These are phyloP conservation scores for Chaenogobius annularis DNA, from an alignment of 2,113 vertebrate genomes.

Conservation along the genomic window DNA sequence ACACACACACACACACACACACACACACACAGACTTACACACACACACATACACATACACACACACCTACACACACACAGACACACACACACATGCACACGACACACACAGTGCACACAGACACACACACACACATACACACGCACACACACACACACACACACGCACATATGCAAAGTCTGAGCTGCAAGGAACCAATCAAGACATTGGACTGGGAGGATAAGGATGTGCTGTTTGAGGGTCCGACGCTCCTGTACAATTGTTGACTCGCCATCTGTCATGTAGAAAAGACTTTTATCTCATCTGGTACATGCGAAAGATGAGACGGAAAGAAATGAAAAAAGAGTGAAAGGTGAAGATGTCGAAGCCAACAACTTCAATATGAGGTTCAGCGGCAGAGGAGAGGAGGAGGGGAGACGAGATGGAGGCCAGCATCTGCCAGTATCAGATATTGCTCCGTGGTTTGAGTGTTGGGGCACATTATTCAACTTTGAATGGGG, in stretches of 20 bases:
- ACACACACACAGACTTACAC: not conserved
- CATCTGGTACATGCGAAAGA: slow-evolving; percentile 71
- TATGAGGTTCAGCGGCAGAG: slow-evolving; percentile 87
- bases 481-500: slow-evolving; percentile 53
- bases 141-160: not conserved
- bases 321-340: slow-evolving; percentile 54
- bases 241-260: slow-evolving; percentile 82
- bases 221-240: slow-evolving; percentile 56
- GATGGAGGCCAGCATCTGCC: slow-evolving; percentile 61
- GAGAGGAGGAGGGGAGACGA: slow-evolving; percentile 56
- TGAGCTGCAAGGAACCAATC: slow-evolving; percentile 53
- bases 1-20: too few species aligned
- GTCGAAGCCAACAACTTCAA: slow-evolving; percentile 89
- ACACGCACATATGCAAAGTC: slow-evolving; percentile 23
- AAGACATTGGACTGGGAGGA: slow-evolving; percentile 52
- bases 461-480: slow-evolving; percentile 60
- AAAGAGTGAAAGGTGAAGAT: slow-evolving; percentile 85
- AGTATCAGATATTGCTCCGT: slow-evolving; percentile 61
- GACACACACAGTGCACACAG: too few species aligned
- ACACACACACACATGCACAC: not conserved
- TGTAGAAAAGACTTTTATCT: slow-evolving; percentile 79
- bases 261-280: slow-evolving; percentile 98
- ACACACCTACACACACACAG: not conserved
- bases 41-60: slow-evolving; percentile 8
- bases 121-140: not conserved